These are phyloP conservation scores for Enteromius thamalakanensis DNA, from an alignment of 2,797 vertebrate species.

Conservation along the genomic window DNA sequence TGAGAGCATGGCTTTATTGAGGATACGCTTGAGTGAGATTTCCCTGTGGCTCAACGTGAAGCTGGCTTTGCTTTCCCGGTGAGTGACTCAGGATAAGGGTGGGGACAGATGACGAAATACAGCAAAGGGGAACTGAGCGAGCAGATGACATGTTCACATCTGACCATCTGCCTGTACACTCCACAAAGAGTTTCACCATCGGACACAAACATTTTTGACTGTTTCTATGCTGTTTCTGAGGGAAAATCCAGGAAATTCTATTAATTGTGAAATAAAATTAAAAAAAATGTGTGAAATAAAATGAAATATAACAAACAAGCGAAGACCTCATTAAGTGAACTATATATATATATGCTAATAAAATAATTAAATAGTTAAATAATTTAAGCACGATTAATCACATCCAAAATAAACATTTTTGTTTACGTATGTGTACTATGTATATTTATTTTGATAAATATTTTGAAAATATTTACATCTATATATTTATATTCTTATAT, in stretches of 20 bases:
- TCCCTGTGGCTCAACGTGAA: background rate
- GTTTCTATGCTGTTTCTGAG: background rate
- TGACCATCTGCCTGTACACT: background rate
- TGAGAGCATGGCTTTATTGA: background rate
- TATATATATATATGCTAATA: too few species aligned
- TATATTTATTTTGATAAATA: too few species aligned
- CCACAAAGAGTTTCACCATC: background rate
- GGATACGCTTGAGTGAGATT: background rate
- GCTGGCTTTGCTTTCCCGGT: background rate
- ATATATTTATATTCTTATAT: too few species aligned
- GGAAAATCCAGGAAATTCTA: background rate
- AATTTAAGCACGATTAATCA: too few species aligned
- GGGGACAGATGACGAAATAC: background rate
- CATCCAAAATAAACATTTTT: too few species aligned
- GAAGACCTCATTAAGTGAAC: background rate
- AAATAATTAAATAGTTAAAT: too few species aligned
- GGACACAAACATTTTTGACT: background rate
- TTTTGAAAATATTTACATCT: too few species aligned
- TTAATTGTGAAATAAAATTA: background rate
- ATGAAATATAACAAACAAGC: too few species aligned
- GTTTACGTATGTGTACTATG: too few species aligned
- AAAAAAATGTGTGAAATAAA: too few species aligned
- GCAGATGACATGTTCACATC: background rate
- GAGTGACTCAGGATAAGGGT: constrained; percentile 8
- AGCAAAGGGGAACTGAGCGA: background rate